These are phyloP conservation scores for Diloba caeruleocephala DNA, from an alignment of 2,888 invertebrate species.

Conservation along the genomic window DNA sequence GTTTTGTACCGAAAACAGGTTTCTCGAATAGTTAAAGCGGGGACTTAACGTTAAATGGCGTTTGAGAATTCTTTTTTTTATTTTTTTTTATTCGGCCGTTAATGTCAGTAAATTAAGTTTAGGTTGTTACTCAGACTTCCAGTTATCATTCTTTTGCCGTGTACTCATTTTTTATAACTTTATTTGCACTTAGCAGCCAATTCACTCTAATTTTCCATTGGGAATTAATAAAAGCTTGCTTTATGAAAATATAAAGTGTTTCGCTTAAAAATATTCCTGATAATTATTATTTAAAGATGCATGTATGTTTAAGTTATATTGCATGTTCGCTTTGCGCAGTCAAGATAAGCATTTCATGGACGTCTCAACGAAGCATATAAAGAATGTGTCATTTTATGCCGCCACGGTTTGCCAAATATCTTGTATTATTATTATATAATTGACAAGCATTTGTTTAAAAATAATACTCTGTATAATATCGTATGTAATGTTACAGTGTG, in stretches of 20 bases:
- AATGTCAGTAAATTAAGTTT: not conserved
- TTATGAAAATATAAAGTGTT: too few species aligned
- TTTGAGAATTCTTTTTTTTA: not conserved
- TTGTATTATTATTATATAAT: constrained; percentile 9
- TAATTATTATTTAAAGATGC: constrained; percentile 14
- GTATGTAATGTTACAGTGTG: constrained; percentile 2
- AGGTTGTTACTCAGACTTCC: constrained; percentile 22
- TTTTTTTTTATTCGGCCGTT: not conserved
- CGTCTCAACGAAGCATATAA: constrained; percentile 6
- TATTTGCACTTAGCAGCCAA: constrained; percentile 26
- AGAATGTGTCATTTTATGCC: constrained; percentile 12
- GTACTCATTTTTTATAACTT: constrained; percentile 51
- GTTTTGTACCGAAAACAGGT: too few species aligned
- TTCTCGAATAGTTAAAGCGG: too few species aligned
- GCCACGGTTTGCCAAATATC: constrained; percentile 1
- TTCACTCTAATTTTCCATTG: constrained; percentile 1
- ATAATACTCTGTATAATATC: not conserved
- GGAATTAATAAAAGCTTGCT: too few species aligned
- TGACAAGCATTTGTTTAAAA: not conserved
- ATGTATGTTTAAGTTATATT: constrained; percentile 26
- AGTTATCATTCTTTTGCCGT: constrained; percentile 34
- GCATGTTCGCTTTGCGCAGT: constrained; percentile 38
- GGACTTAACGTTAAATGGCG: too few species aligned
- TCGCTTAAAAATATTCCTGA: constrained; percentile 11
- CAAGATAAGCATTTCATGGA: constrained; percentile 13